These are phyloP conservation scores for Microctenopoma lineatum DNA, from an alignment of 2,797 vertebrate genomes.

Conservation along the genomic window DNA sequence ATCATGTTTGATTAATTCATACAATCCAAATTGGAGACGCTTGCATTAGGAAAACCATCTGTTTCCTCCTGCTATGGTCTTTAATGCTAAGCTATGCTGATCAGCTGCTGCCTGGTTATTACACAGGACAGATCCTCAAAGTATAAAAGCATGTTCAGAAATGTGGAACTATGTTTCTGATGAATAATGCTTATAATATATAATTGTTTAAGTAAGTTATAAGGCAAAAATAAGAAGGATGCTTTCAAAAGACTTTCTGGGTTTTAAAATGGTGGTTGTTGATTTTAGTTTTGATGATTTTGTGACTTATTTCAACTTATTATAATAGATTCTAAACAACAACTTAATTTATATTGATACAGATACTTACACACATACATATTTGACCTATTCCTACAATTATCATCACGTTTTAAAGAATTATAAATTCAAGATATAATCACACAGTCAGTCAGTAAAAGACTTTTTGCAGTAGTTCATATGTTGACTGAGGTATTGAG, in stretches of 20 bases:
- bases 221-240: not conserved
- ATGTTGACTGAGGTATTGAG: constrained; percentile 19
- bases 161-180: not conserved
- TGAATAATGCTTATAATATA: not conserved
- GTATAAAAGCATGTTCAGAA: too few relatives aligned
- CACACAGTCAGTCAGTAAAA: not conserved
- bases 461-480: not conserved
- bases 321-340: too few relatives aligned
- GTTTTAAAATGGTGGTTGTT: not conserved
- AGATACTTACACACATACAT: too few relatives aligned
- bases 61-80: not conserved
- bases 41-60: not conserved
- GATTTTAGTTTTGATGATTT: too few relatives aligned
- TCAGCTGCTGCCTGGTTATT: not conserved
- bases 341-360: too few relatives aligned
- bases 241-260: too few relatives aligned
- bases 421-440: not conserved
- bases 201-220: not conserved
- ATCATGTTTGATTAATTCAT: not conserved
- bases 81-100: not conserved
- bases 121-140: not conserved
- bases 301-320: too few relatives aligned
- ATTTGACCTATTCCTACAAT: not conserved
- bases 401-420: not conserved
- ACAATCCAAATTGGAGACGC: not conserved